phyloP scores from a whole-genome alignment of 1,140 invertebrate species.

The silkworm (Bombyx mori) region DNA sequence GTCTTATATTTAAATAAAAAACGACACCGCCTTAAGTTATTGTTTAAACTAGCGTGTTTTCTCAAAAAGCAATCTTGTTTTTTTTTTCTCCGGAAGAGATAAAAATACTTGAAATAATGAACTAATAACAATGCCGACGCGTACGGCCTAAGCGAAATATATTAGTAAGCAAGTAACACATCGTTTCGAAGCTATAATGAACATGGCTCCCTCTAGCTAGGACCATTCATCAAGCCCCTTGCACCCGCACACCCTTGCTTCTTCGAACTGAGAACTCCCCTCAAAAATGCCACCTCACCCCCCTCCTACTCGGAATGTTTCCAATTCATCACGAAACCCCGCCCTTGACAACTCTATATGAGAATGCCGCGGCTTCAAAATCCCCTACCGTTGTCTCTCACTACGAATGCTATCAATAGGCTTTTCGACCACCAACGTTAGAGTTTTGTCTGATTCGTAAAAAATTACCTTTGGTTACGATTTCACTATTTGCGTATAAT shows the following conservation, averaged over 20 bases:
- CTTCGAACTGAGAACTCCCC: conserved; percentile 31
- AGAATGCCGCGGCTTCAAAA: conserved; percentile 40
- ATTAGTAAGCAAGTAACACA: conserved; percentile 66
- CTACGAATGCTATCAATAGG: conserved; percentile 11
- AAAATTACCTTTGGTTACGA: too few relatives aligned
- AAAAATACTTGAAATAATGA: conserved; percentile 65
- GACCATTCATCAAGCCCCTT: conserved; percentile 58
- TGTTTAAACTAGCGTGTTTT: conserved; percentile 31
- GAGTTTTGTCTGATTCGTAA: too few relatives aligned
- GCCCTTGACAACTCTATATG: conserved; percentile 73
- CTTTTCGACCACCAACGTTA: too few relatives aligned
- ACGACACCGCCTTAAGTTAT: conserved; percentile 26
- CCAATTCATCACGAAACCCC: conserved; percentile 70
- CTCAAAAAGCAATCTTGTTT: conserved; percentile 47
- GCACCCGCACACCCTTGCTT: conserved; percentile 26
- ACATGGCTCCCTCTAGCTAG: conserved; percentile 63
- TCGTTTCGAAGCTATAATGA: conserved; percentile 66
- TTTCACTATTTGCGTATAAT: too few relatives aligned
- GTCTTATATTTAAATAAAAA: conserved; percentile 27
- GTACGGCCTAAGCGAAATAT: conserved; percentile 53
- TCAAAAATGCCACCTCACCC: conserved; percentile 45
- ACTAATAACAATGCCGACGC: conserved; percentile 48
- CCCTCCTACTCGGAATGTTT: conserved; percentile 46
- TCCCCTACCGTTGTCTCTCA: conserved; percentile 25
- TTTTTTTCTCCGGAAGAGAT: conserved; percentile 59